phyloP scores from a whole-genome alignment of 37 sponge, comb jelly and placozoan species.

The Chondrosia reniformis region DNA sequence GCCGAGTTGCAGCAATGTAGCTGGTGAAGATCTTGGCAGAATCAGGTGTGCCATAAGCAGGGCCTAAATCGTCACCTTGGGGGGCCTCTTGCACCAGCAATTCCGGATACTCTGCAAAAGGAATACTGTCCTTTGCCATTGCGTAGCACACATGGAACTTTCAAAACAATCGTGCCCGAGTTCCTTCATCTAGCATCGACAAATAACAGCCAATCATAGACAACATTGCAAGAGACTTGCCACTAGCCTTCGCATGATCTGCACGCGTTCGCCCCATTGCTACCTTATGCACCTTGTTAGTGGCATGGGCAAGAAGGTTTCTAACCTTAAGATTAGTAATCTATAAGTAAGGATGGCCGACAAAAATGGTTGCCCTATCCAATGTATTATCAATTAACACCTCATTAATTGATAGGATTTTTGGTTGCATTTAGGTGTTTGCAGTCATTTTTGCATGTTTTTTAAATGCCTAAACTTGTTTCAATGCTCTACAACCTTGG shows the following conservation, averaged over 20 bases:
- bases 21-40: slow-evolving; percentile 16
- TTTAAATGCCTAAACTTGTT: too few relatives aligned
- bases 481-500: too few relatives aligned
- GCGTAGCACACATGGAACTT: slow-evolving; percentile 24
- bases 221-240: slow-evolving; percentile 14
- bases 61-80: slow-evolving; percentile 11
- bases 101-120: not conserved
- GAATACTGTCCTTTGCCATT: slow-evolving; percentile 18
- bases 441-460: too few relatives aligned
- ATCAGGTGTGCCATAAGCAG: slow-evolving; percentile 9
- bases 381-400: too few relatives aligned
- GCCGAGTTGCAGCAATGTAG: slow-evolving; percentile 13
- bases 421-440: too few relatives aligned
- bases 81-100: not conserved
- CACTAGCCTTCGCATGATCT: slow-evolving; percentile 12
- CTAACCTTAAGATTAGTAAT: slow-evolving; percentile 41
- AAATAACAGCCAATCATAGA: slow-evolving; percentile 15
- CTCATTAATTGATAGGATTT: too few relatives aligned
- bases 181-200: slow-evolving; percentile 16
- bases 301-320: slow-evolving; percentile 18
- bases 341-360: too few relatives aligned
- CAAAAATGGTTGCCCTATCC: too few relatives aligned
- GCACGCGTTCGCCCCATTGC: slow-evolving; percentile 2
- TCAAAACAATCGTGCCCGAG: not conserved
- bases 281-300: slow-evolving; percentile 23